These are phyloP conservation scores for Heterocephalus glaber DNA, from an alignment of 2,113 vertebrate species.

Conservation along the genomic window DNA sequence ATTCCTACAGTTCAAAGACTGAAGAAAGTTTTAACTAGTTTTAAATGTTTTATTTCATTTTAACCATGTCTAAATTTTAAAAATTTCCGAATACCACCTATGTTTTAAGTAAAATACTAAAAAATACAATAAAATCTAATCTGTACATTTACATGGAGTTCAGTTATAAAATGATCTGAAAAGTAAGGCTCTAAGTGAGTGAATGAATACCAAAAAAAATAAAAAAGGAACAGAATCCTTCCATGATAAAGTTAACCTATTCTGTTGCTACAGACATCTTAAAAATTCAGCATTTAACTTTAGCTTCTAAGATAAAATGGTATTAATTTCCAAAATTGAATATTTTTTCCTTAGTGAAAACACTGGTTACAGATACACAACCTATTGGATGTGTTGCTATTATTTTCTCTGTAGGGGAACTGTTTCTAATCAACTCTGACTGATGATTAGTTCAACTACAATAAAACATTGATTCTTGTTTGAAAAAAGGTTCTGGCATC, in stretches of 20 bases:
- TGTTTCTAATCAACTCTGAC: slow-evolving; percentile 24
- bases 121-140: slow-evolving; percentile 14
- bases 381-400: not conserved
- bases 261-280: not conserved
- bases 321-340: slow-evolving; percentile 10
- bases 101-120: slow-evolving; percentile 7
- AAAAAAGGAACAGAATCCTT: not conserved
- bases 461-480: not conserved
- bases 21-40: not conserved
- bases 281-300: slow-evolving; percentile 32
- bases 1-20: not conserved
- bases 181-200: not conserved
- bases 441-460: not conserved
- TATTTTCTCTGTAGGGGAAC: slow-evolving; percentile 10
- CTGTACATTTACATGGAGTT: not conserved
- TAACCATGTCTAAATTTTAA: slow-evolving; percentile 37
- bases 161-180: slow-evolving; percentile 26
- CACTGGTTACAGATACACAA: slow-evolving; percentile 18
- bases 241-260: not conserved
- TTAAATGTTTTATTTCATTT: not conserved
- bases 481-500: slow-evolving; percentile 8
- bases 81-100: not conserved
- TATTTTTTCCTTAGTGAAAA: slow-evolving; percentile 32
- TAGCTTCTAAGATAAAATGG: slow-evolving; percentile 9
- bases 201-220: not conserved